Percentiles rank a stretch among this genome's conserved stretches.
These are phyloP conservation scores for Apodemus sylvaticus DNA, from an alignment of 2,113 vertebrate species.

Conservation along the genomic window DNA sequence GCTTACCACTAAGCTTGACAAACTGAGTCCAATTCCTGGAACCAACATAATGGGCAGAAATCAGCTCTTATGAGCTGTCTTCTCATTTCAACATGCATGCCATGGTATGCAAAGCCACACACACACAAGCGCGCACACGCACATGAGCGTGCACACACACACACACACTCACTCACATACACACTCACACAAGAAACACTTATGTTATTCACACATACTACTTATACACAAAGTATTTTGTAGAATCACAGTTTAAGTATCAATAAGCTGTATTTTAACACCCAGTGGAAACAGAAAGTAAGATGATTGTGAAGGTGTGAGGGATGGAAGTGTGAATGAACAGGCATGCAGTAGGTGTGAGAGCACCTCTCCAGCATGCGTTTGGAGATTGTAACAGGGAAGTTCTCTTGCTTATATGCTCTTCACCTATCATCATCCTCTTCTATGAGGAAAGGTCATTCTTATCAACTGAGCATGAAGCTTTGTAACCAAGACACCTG, in stretches of 20 bases:
- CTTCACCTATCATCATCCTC: background rate
- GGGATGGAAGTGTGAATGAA: background rate
- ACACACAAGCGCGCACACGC: background rate
- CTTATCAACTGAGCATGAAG: background rate
- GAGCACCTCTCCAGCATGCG: background rate
- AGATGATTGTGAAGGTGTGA: background rate
- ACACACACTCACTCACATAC: too few relatives aligned
- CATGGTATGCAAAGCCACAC: background rate
- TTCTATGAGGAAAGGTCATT: background rate
- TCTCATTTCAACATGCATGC: background rate
- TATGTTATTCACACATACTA: too few relatives aligned
- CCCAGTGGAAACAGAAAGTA: background rate
- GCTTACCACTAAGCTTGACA: background rate
- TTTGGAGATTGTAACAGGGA: background rate
- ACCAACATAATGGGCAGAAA: background rate
- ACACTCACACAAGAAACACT: too few relatives aligned
- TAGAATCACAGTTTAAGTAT: background rate
- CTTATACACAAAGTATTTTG: too few relatives aligned
- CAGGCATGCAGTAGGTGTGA: background rate
- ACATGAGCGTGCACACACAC: too few relatives aligned
- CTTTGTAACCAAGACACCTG: background rate
- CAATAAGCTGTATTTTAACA: background rate
- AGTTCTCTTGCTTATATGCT: too few relatives aligned
- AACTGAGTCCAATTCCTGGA: background rate
- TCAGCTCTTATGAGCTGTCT: background rate